A percentile compares a stretch with the other conserved stretches of the same genome.
Conservation (phyloP, 1,140 invertebrate species). For the Stratiolaelaps scimitus region DNA sequence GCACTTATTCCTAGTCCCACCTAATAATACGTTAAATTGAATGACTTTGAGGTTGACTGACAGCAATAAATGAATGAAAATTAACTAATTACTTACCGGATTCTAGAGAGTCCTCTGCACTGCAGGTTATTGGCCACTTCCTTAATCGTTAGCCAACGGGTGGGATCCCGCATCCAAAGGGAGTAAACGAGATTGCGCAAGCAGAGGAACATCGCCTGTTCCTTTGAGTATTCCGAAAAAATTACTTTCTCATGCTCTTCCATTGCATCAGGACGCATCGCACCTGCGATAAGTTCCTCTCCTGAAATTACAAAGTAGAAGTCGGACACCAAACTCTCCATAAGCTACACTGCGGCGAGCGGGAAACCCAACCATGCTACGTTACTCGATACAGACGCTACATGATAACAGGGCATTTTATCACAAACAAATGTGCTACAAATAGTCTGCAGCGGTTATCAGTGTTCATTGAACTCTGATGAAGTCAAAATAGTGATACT, state of each 20-base stretch:
- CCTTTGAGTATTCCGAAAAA: conserved; percentile 40
- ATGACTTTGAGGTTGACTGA: too few species aligned
- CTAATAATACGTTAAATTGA: too few species aligned
- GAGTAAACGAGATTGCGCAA: conserved; percentile 44
- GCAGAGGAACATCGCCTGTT: conserved; percentile 43
- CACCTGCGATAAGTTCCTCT: conserved; percentile 7
- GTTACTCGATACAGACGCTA: too few species aligned
- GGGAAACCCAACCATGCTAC: too few species aligned
- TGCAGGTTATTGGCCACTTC: conserved; percentile 22
- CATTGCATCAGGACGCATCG: conserved; percentile 43
- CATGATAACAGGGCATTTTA: too few species aligned
- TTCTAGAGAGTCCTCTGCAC: conserved; percentile 1
- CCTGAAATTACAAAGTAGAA: neutral
- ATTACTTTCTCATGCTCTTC: conserved; percentile 40
- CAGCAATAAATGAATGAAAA: conserved; percentile 2
- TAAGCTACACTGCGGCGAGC: too few species aligned
- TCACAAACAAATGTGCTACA: too few species aligned
- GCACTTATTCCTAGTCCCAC: too few species aligned
- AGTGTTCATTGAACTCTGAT: too few species aligned
- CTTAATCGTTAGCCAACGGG: conserved; percentile 38
- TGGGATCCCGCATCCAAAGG: conserved; percentile 43
- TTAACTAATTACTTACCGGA: neutral
- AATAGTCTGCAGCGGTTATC: too few species aligned
- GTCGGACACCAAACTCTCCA: too few species aligned
- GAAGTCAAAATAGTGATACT: too few species aligned